phyloP scores from a whole-genome alignment of 2,797 vertebrate species.

The Orientallactaga sibirica region DNA sequence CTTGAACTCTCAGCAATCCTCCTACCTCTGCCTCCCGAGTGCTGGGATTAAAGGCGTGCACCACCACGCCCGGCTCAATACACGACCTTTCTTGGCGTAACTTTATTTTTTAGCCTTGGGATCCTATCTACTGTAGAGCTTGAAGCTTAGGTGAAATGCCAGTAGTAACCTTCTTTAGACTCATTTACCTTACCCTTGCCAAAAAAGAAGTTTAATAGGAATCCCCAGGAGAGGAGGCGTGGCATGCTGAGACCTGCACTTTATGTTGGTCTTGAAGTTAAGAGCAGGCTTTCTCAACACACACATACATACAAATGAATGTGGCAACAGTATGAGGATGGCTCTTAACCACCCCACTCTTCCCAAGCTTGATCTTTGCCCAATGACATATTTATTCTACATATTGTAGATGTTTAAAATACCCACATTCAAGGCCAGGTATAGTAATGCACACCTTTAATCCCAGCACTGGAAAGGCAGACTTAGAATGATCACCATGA shows the following conservation, averaged over 20 bases:
- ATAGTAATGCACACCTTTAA: too few relatives aligned
- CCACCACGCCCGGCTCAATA: too few relatives aligned
- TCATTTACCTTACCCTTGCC: not conserved
- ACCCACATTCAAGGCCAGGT: too few relatives aligned
- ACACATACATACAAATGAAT: not conserved
- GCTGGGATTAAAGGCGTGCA: too few relatives aligned
- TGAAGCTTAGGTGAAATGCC: not conserved
- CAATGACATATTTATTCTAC: not conserved
- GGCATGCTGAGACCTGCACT: not conserved
- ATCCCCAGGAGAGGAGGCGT: not conserved
- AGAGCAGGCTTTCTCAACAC: slow-evolving; percentile 1
- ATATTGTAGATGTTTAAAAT: not conserved
- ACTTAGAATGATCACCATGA: too few relatives aligned
- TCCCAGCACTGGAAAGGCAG: too few relatives aligned
- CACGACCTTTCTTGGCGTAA: slow-evolving; percentile 14
- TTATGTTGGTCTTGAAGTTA: slow-evolving; percentile 41
- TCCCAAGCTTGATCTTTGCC: slow-evolving; percentile 19
- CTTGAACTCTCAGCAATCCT: too few relatives aligned
- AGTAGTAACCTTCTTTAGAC: slow-evolving; percentile 43
- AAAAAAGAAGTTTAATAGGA: slow-evolving; percentile 35
- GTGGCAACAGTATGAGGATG: not conserved
- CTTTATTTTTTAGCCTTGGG: not conserved
- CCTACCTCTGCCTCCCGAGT: too few relatives aligned
- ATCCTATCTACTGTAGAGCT: not conserved
- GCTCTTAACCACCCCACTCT: not conserved